Conservation (phyloP, 2,113 vertebrate species). For the Trematomus loennbergii region DNA sequence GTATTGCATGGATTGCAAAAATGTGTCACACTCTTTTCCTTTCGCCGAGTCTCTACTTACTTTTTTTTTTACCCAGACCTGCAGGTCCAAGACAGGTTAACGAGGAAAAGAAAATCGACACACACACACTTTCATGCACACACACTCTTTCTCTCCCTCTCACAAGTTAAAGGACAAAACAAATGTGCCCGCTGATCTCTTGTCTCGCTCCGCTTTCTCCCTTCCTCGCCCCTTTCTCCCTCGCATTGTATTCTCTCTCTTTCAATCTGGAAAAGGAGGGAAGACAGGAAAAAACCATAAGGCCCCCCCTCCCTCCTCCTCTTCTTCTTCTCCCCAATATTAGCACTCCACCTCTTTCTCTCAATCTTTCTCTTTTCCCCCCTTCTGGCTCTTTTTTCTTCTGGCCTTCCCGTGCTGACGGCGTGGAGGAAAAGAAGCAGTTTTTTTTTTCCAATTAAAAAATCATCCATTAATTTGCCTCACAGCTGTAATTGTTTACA, state of each 20-base stretch:
- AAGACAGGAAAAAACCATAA: conserved; percentile 49
- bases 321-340: conserved; percentile 32
- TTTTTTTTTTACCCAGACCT: conserved; percentile 60
- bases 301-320: not conserved
- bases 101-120: conserved; percentile 16
- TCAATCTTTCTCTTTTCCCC: conserved; percentile 42
- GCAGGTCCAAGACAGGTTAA: conserved; percentile 57
- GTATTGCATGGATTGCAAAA: conserved; percentile 2
- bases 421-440: conserved; percentile 47
- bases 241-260: conserved; percentile 71
- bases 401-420: conserved; percentile 47
- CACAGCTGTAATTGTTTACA: conserved; percentile 86
- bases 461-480: conserved; percentile 84
- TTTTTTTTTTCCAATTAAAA: not conserved
- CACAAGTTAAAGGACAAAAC: conserved; percentile 61
- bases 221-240: conserved; percentile 56
- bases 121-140: conserved; percentile 15
- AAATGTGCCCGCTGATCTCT: conserved; percentile 59
- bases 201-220: conserved; percentile 71
- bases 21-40: conserved; percentile 36
- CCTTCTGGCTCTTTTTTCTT: conserved; percentile 42
- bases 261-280: conserved; percentile 66
- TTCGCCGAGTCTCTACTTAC: conserved; percentile 57
- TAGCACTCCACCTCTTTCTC: conserved; percentile 66
- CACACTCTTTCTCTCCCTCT: not conserved